Conservation (phyloP, 2,888 invertebrate species). For the Cacoxenus indagator region DNA sequence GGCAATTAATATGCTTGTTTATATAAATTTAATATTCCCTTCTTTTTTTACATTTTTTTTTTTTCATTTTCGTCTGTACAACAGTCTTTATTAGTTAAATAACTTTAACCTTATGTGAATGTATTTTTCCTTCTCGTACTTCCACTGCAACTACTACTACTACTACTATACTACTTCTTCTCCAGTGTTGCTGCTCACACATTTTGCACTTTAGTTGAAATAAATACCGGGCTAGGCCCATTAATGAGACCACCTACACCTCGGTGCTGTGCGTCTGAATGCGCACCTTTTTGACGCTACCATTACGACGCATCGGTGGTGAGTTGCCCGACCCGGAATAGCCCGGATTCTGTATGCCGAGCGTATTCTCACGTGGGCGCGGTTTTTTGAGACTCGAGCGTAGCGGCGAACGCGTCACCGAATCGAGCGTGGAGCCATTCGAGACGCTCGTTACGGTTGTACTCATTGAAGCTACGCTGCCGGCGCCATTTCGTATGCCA, state of each 20-base stretch:
- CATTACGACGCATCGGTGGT: conserved; percentile 85
- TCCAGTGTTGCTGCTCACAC: not conserved
- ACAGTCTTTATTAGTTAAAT: conserved; percentile 48
- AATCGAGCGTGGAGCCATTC: conserved; percentile 70
- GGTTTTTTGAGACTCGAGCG: conserved; percentile 89
- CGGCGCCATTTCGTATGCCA: conserved; percentile 74
- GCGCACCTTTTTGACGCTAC: conserved; percentile 90
- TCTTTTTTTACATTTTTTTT: conserved; percentile 17
- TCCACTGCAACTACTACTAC: too few species aligned
- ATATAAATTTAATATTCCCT: conserved; percentile 1
- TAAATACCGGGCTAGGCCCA: not conserved
- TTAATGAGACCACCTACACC: conserved; percentile 74
- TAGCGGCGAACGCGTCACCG: conserved; percentile 76
- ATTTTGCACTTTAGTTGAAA: conserved; percentile 28
- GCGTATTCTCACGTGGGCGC: conserved; percentile 74
- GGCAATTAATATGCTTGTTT: conserved; percentile 3
- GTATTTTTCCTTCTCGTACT: not conserved
- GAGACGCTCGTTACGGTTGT: conserved; percentile 80
- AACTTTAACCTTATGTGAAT: conserved; percentile 13
- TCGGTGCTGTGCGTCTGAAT: conserved; percentile 94
- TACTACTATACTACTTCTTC: too few species aligned
- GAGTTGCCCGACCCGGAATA: conserved; percentile 81
- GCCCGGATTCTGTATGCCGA: conserved; percentile 90
- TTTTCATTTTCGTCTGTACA: conserved; percentile 44
- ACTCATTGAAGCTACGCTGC: conserved; percentile 81